phyloP scores from a whole-genome alignment of 2,113 vertebrate genomes.

The Perca flavescens region DNA sequence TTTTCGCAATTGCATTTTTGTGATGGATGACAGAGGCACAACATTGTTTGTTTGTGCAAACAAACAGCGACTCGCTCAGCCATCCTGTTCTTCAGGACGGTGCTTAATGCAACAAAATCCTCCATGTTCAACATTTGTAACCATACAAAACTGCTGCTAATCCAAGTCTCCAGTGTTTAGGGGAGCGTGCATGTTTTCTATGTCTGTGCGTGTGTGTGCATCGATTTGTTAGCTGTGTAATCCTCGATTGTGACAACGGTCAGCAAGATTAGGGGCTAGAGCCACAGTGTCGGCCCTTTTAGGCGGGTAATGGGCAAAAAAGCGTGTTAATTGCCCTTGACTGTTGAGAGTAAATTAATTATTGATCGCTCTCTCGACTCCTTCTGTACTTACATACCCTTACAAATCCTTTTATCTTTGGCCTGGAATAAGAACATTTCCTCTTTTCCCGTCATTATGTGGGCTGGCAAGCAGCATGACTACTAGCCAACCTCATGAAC shows the following conservation, averaged over 20 bases:
- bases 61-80: conserved; percentile 3
- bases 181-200: conserved; percentile 16
- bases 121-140: conserved; percentile 66
- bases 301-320: conserved; percentile 81
- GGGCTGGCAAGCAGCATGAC: conserved; percentile 55
- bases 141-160: conserved; percentile 67
- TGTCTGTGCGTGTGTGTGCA: conserved; percentile 50
- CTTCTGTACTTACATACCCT: conserved; percentile 85
- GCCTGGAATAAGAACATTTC: conserved; percentile 81
- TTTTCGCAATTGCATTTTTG: conserved; percentile 11
- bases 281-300: conserved; percentile 70
- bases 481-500: conserved; percentile 63
- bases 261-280: conserved; percentile 79
- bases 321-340: conserved; percentile 86
- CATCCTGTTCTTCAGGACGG: not conserved
- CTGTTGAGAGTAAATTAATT: conserved; percentile 89
- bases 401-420: conserved; percentile 86
- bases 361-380: conserved; percentile 84
- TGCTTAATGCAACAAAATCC: conserved; percentile 68
- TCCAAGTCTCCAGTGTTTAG: conserved; percentile 61
- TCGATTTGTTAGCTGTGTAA: conserved; percentile 80
- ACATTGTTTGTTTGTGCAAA: conserved; percentile 6
- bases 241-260: conserved; percentile 83
- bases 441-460: conserved; percentile 77
- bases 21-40: conserved; percentile 9